A percentile compares a stretch with the other conserved stretches of the same genome.
phyloP scores from a whole-genome alignment of 2,113 vertebrate genomes.

The Dunckerocampus dactyliophorus region DNA sequence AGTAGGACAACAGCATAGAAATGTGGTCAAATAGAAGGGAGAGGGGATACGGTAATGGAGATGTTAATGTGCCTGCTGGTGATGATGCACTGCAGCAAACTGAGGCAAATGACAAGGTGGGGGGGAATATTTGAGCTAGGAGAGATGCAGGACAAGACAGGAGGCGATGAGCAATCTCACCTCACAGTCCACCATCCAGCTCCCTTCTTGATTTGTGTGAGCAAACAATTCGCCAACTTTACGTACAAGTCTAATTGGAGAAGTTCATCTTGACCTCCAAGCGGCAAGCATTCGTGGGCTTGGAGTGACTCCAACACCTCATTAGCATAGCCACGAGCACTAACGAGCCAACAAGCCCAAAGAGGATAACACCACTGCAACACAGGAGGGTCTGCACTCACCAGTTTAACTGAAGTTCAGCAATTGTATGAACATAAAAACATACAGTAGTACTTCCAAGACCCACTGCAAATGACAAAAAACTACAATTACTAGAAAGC shows the following conservation, averaged over 20 bases:
- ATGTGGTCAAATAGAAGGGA: slow-evolving; percentile 3
- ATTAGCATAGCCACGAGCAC: background rate
- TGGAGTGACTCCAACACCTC: background rate
- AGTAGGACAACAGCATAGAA: slow-evolving; percentile 15
- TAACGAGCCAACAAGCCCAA: background rate
- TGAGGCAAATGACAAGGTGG: slow-evolving; percentile 34
- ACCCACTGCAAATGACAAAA: no score
- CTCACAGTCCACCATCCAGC: background rate
- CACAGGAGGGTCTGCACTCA: background rate
- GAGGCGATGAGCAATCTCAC: background rate
- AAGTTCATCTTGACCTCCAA: background rate
- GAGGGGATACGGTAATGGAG: slow-evolving; percentile 48
- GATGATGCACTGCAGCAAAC: slow-evolving; percentile 66
- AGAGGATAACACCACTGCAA: background rate
- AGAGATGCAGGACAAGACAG: slow-evolving; percentile 19
- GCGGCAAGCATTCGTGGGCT: background rate
- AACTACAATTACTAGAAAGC: background rate
- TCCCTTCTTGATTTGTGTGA: no score
- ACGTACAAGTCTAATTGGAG: background rate
- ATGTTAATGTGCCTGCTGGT: slow-evolving; percentile 62
- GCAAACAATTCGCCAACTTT: no score
- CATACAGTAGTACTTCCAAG: no score
- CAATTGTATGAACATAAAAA: no score
- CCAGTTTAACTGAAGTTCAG: no score
- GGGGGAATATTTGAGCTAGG: slow-evolving; percentile 17